phyloP scores from a whole-genome alignment of 2,113 vertebrate species.

The Podarcis raffonei region DNA sequence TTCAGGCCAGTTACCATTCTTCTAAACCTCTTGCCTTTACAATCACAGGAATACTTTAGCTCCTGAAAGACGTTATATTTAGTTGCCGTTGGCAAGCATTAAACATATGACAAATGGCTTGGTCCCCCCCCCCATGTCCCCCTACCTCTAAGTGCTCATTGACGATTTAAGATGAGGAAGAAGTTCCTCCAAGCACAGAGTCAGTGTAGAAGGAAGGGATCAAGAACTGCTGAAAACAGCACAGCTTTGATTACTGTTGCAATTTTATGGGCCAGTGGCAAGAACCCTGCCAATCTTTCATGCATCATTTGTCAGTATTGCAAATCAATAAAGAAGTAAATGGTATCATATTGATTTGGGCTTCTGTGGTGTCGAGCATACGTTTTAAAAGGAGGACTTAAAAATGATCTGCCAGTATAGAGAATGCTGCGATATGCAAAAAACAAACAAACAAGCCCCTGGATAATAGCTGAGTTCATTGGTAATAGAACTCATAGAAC shows the following conservation, averaged over 20 bases:
- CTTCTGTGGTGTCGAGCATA: constrained; percentile 8
- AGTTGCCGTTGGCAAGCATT: background rate
- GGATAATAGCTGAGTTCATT: background rate
- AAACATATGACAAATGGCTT: constrained; percentile 19
- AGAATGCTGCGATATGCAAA: background rate
- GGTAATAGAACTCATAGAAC: background rate
- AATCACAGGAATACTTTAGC: background rate
- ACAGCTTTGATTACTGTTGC: constrained; percentile 3
- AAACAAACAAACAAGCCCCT: background rate
- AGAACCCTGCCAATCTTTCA: constrained; percentile 39
- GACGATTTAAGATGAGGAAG: constrained; percentile 8
- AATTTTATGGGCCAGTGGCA: constrained; percentile 50
- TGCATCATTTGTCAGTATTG: background rate
- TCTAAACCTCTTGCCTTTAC: background rate
- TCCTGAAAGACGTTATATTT: background rate
- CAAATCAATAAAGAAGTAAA: constrained; percentile 50
- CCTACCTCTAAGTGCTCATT: constrained; percentile 14
- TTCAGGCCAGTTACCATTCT: too few relatives aligned
- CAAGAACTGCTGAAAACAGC: background rate
- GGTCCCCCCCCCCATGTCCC: background rate
- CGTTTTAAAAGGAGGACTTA: background rate
- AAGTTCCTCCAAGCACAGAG: background rate
- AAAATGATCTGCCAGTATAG: background rate
- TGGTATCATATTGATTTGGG: background rate
- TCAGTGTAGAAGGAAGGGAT: rapidly evolving